Conservation (phyloP, 1,140 invertebrate species). For the Arion vulgaris region DNA sequence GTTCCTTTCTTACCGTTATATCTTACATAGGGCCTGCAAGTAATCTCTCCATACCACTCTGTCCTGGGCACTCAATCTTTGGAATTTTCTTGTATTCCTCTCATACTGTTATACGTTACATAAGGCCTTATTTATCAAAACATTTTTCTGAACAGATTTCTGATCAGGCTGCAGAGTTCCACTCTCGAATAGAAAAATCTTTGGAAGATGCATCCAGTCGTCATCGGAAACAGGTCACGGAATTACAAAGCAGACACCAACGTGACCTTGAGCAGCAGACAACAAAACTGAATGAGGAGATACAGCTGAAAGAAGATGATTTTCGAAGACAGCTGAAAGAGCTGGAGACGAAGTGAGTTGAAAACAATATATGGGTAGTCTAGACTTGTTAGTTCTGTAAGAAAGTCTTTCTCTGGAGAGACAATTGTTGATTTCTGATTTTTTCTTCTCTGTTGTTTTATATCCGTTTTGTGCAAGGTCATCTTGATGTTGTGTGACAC, state of each 20-base stretch:
- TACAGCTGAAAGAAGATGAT: slow-evolving; percentile 55
- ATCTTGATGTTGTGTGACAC: too few relatives aligned
- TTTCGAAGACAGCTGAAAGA: slow-evolving; percentile 53
- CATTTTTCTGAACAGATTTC: slow-evolving; percentile 56
- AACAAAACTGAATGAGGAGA: slow-evolving; percentile 47
- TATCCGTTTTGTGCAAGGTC: not conserved
- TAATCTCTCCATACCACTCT: too few relatives aligned
- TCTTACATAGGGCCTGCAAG: too few relatives aligned
- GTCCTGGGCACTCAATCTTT: too few relatives aligned
- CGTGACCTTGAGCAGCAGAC: slow-evolving; percentile 57
- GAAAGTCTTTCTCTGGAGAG: too few relatives aligned
- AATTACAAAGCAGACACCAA: slow-evolving; percentile 58
- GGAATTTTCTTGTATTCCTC: too few relatives aligned
- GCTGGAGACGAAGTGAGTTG: slow-evolving; percentile 53
- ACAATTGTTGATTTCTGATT: not conserved
- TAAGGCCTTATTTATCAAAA: too few relatives aligned
- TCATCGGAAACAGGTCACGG: slow-evolving; percentile 57
- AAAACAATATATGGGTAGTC: too few relatives aligned
- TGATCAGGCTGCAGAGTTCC: slow-evolving; percentile 59
- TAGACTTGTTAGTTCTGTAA: too few relatives aligned
- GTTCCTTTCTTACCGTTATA: too few relatives aligned
- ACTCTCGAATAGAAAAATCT: slow-evolving; percentile 50
- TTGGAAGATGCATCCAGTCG: slow-evolving; percentile 52
- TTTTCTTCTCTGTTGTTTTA: not conserved
- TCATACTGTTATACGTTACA: too few relatives aligned